Percentiles rank a stretch among this genome's conserved stretches.
These are phyloP conservation scores for Syrista parreyssii DNA, from an alignment of 2,888 invertebrate species.

Conservation along the genomic window DNA sequence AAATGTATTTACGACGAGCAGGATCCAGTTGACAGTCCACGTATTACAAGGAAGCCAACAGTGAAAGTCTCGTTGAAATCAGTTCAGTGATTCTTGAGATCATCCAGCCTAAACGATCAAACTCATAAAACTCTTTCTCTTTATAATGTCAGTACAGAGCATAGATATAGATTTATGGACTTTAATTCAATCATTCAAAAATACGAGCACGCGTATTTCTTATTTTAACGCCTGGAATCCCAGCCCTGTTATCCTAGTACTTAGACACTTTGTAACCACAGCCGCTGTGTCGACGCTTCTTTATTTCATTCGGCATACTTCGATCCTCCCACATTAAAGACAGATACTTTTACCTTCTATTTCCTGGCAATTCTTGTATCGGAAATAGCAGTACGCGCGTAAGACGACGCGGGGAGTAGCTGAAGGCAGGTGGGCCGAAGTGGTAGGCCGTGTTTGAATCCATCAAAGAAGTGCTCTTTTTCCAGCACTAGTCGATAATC, in stretches of 20 bases:
- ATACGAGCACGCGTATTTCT: too few species aligned
- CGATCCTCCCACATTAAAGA: background rate
- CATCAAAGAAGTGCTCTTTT: conserved; percentile 46
- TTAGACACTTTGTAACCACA: background rate
- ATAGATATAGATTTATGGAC: too few species aligned
- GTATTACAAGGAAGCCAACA: too few species aligned
- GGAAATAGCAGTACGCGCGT: background rate
- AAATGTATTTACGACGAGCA: too few species aligned
- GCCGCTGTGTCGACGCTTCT: background rate
- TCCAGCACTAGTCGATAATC: conserved; percentile 44
- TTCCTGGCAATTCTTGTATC: background rate
- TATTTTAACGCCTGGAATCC: background rate
- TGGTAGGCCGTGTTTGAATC: conserved; percentile 50
- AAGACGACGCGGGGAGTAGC: background rate
- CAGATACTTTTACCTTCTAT: background rate
- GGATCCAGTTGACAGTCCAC: too few species aligned
- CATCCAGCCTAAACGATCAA: too few species aligned
- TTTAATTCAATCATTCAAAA: background rate
- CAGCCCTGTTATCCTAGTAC: background rate
- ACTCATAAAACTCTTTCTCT: too few species aligned
- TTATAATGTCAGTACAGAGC: too few species aligned
- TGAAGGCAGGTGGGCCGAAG: conserved; percentile 16
- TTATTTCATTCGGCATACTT: background rate
- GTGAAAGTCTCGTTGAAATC: too few species aligned
- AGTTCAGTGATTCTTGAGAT: too few species aligned